Evolutionary conservation across 2,113 vertebrate species (phyloP), one percentile per base, ranked within the genome.

Genomic region (Dasypus novemcinctus): DNA sequence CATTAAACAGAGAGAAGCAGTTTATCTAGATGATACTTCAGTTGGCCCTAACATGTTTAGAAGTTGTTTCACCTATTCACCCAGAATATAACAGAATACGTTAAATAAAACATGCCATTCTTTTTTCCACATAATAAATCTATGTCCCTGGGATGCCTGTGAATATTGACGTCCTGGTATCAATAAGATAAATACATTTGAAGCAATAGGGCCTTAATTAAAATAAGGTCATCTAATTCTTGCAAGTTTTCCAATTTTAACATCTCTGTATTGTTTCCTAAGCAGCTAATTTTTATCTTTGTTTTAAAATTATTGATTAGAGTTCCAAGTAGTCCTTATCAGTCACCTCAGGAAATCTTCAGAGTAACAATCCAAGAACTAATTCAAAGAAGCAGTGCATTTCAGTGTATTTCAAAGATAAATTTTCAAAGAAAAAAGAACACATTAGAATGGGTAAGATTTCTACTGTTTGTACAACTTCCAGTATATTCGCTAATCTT

Each of bases 381-480:
- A 75, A 72, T 83, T 79, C 4, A 2, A 23, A 87, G 75, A 59
- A 72, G 18, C 41, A 46, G 23, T 38, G n/a, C 15, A 54, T 76
- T 75, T 88, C 23, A 63, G 25, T 61, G 31, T 66, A 57, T 86
- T 95, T 92, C n/a, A 43, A 94, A 97, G 72, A 96, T 95, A 97
- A 93, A 81, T 79, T 29, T 69, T 43, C n/a, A 31, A 94, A 87
- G 80, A 91, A 96, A 93, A 41, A 90, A 92, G 76, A 94, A 92
- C 36, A 69, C 3, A 54, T 78, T 31, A 6, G 38, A 85, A 66
- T 69, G 75, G n/a, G 68, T 80, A 33, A 66, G 64, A 20, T 74
- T 94, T 93, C 88, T 94, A 87, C 95, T 91, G 46, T 94, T 85
- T 90, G 64, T 63, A 59, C 57, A 95, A 63, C 49, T 95, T 79